Evolutionary conservation across 2,113 vertebrate genomes (phyloP).

Genomic region (Pterocles gutturalis): DNA sequence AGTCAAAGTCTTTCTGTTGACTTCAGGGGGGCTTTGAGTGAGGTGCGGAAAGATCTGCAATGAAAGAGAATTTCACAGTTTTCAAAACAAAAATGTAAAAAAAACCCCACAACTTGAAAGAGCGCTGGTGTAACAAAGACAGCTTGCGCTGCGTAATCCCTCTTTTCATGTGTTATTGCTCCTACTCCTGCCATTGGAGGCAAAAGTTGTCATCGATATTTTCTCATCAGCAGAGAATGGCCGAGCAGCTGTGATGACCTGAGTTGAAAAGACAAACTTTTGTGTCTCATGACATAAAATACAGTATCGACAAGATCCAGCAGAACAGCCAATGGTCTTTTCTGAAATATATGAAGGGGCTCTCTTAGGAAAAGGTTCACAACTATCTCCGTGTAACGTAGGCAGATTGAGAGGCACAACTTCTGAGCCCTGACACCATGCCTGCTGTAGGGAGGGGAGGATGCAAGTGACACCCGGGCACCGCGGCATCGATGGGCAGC

Average conservation of each 20-base stretch:
- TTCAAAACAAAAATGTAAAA: background rate
- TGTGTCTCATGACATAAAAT: background rate
- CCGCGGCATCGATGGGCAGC: fast-evolving
- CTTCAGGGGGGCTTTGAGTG: background rate
- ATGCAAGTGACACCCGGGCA: fast-evolving
- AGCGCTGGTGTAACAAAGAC: background rate
- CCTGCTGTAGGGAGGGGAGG: fast-evolving
- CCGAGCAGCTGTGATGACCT: background rate
- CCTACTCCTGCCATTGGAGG: background rate
- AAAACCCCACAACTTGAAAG: background rate
- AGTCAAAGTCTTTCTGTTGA: background rate
- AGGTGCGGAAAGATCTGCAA: background rate
- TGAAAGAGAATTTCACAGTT: background rate
- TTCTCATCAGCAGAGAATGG: background rate
- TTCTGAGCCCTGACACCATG: background rate
- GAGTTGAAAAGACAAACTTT: background rate
- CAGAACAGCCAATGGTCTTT: background rate
- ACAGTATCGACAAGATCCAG: background rate
- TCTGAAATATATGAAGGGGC: background rate
- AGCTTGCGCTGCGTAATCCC: background rate
- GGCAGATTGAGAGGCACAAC: background rate
- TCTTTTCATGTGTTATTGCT: background rate
- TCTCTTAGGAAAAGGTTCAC: background rate
- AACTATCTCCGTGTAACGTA: background rate
- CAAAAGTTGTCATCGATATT: background rate